Evolutionary conservation across 2,113 vertebrate genomes (phyloP), one percentile per base, ranked within the genome.

Genomic region (Pseudorectes ferrugineus): DNA sequence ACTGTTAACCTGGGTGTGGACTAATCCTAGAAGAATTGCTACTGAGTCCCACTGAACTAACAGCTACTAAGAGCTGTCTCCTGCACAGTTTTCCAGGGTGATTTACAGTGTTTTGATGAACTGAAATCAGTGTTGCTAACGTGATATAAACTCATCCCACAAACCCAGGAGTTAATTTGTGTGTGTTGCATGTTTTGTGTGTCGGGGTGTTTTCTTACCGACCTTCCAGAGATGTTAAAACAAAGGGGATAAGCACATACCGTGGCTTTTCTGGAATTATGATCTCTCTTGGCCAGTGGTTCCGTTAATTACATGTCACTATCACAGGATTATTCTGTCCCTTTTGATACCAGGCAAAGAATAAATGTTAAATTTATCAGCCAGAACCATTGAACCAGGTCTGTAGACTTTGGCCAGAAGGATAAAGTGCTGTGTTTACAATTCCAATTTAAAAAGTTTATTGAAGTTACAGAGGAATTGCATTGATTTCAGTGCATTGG

Each of bases 121-220:
- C 11, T 45, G 19, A 16, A 48, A 36, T 38, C 59, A 24, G 7
- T 6, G 8, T 24, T 75, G 36, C 43, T 24, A 6, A 10, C 7
- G 0, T 4, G 12, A 20, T 14, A 12, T 0, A 2, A 14, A 14
- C 36, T 20, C 0, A 1, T 12, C 12, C 23, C 42, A 21, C 49
- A 23, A 13, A 40, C 3, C 11, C 10, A 33, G 66, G 23, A 26
- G 18, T 29, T 14, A 26, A 12, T 51, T 43, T 1, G 0, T 24
- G 3, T 19, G 10, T 66, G 16, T 45, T 58, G 13, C 21, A 2
- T 55, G 2, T 38, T 67, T 49, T 49, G 14, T 33, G 21, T 29
- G 22, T 15, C 10, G 0, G 14, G 26, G 5, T 55, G 35, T 57
- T 66, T 80, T 29, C 54, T 85, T 35, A 25, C 6, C 57, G 80